Conservation (phyloP, 2,797 vertebrate genomes). For the Eleutherodactylus coqui region DNA sequence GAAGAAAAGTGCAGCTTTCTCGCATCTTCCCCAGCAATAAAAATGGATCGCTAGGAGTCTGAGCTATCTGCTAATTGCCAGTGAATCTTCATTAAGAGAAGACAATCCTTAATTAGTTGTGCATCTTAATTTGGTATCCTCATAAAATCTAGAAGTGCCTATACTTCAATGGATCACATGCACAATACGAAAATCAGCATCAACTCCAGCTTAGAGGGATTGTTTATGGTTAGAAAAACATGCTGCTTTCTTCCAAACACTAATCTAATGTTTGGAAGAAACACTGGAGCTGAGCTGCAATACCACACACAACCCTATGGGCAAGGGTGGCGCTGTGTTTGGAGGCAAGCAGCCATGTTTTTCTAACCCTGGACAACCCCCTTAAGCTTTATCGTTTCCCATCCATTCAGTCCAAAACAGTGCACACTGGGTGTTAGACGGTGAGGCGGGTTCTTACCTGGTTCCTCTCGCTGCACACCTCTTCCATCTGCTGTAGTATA, state of each 20-base stretch:
- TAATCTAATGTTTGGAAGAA: too few relatives aligned
- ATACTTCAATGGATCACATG: background rate
- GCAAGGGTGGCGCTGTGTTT: too few relatives aligned
- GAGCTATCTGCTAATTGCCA: background rate
- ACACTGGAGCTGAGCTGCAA: too few relatives aligned
- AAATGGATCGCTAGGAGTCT: background rate
- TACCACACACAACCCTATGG: too few relatives aligned
- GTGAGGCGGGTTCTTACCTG: constrained; percentile 71
- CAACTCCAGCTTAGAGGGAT: too few relatives aligned
- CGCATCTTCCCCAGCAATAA: background rate
- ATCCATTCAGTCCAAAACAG: background rate
- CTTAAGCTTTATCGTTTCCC: background rate
- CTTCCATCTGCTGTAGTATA: constrained; percentile 87
- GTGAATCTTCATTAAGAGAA: background rate
- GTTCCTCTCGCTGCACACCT: constrained; percentile 87
- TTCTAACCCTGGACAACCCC: too few relatives aligned
- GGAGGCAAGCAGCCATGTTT: too few relatives aligned
- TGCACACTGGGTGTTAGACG: background rate
- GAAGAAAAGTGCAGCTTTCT: background rate
- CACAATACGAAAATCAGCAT: too few relatives aligned
- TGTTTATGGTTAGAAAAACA: too few relatives aligned
- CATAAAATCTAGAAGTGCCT: background rate
- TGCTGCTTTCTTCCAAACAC: too few relatives aligned
- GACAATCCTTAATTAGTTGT: background rate
- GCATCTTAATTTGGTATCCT: too few relatives aligned